Conservation (phyloP, 2,888 invertebrate species). For the Carabus problematicus region DNA sequence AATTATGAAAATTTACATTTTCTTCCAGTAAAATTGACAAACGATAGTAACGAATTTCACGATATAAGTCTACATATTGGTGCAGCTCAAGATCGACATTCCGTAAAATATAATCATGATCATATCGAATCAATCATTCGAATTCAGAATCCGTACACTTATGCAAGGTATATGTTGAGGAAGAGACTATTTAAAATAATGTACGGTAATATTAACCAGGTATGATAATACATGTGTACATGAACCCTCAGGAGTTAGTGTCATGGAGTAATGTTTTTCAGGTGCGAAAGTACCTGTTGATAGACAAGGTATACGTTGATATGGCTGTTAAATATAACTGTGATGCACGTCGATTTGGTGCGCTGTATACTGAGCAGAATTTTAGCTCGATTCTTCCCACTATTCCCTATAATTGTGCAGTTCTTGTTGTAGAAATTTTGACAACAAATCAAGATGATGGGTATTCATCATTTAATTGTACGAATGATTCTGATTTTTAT, state of each 20-base stretch:
- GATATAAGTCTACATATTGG: neutral
- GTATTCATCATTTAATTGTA: neutral
- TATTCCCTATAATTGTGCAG: neutral
- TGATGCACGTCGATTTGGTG: neutral
- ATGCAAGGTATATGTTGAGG: neutral
- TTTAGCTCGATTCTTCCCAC: neutral
- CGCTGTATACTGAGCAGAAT: neutral
- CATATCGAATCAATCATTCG: neutral
- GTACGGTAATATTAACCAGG: neutral
- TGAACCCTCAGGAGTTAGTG: neutral
- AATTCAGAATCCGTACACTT: neutral
- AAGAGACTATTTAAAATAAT: neutral
- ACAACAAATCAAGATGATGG: neutral
- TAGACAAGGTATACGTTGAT: neutral
- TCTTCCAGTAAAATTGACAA: neutral
- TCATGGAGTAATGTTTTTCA: neutral
- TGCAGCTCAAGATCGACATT: neutral
- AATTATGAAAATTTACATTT: neutral
- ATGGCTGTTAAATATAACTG: neutral
- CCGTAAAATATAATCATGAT: neutral
- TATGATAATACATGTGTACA: neutral
- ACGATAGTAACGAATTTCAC: neutral
- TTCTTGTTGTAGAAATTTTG: neutral
- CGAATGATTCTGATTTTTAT: neutral
- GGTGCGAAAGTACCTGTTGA: neutral